Percentiles rank a stretch among this genome's conserved stretches.
phyloP scores from a whole-genome alignment of 37 sponge, comb jelly and placozoan species.

The Theonella swinhoei region DNA sequence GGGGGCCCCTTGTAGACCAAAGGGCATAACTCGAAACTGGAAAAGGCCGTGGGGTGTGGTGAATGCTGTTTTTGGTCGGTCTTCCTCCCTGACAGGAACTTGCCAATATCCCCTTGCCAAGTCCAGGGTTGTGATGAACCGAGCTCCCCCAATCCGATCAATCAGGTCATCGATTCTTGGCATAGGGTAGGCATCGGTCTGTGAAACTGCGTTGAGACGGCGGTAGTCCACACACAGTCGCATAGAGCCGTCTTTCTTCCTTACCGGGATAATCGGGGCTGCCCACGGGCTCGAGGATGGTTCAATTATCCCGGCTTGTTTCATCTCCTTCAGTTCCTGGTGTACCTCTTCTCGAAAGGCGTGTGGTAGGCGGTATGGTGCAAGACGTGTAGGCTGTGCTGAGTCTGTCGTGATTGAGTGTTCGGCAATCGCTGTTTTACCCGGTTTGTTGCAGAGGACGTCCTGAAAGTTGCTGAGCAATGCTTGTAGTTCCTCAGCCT shows the following conservation, averaged over 20 bases:
- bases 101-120: slow-evolving; percentile 73
- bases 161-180: slow-evolving; percentile 66
- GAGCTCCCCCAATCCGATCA: slow-evolving; percentile 39
- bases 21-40: slow-evolving; percentile 76
- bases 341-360: slow-evolving; percentile 25
- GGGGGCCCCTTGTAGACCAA: slow-evolving; percentile 72
- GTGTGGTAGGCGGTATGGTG: slow-evolving; percentile 40
- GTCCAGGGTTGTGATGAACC: slow-evolving; percentile 62
- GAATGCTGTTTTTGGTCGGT: slow-evolving; percentile 67
- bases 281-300: slow-evolving; percentile 51
- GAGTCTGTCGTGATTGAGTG: slow-evolving; percentile 23
- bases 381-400: slow-evolving; percentile 13
- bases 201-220: slow-evolving; percentile 46
- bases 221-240: slow-evolving; percentile 75
- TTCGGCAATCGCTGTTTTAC: too few relatives aligned
- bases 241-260: slow-evolving; percentile 54
- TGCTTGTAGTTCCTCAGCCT: too few relatives aligned
- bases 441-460: too few relatives aligned
- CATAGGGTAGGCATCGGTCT: slow-evolving; percentile 65
- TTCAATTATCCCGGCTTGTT: slow-evolving; percentile 33
- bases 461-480: too few relatives aligned
- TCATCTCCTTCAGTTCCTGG: slow-evolving; percentile 35
- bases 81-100: slow-evolving; percentile 48
- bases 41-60: slow-evolving; percentile 61
- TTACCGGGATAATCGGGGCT: slow-evolving; percentile 46